These are phyloP conservation scores for Trileptium ribeirensis DNA, from an alignment of 2,888 invertebrate genomes.

Conservation along the genomic window DNA sequence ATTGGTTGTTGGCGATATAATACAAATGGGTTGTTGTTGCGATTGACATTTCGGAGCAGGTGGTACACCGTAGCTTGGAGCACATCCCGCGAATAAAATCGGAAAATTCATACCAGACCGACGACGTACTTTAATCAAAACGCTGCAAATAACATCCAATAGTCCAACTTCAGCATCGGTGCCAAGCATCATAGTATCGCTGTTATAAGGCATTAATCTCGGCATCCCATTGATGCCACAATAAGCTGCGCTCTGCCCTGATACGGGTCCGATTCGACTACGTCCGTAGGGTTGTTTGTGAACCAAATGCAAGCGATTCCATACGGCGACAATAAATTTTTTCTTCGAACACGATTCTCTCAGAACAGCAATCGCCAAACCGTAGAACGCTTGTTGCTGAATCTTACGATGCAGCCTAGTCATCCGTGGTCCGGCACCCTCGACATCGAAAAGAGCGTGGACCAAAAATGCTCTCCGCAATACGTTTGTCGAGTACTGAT, in stretches of 20 bases:
- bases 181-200: too few relatives aligned
- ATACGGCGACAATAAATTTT: neutral
- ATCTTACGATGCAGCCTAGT: neutral
- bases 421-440: neutral
- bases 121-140: neutral
- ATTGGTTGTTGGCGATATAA: too few relatives aligned
- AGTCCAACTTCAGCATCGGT: neutral
- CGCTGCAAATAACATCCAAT: neutral
- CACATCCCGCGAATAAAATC: too few relatives aligned
- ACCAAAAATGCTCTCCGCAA: neutral
- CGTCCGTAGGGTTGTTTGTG: too few relatives aligned
- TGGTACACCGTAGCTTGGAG: too few relatives aligned
- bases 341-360: neutral
- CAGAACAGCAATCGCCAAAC: neutral
- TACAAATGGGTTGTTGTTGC: too few relatives aligned
- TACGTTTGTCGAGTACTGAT: neutral
- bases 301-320: neutral
- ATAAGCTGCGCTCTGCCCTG: too few relatives aligned
- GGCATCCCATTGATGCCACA: too few relatives aligned
- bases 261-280: too few relatives aligned
- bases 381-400: neutral
- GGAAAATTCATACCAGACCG: neutral
- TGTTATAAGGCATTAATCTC: too few relatives aligned
- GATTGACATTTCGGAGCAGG: too few relatives aligned
- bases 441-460: neutral